phyloP scores from a whole-genome alignment of 2,888 invertebrate genomes.

The Ophonus ardosiacus region DNA sequence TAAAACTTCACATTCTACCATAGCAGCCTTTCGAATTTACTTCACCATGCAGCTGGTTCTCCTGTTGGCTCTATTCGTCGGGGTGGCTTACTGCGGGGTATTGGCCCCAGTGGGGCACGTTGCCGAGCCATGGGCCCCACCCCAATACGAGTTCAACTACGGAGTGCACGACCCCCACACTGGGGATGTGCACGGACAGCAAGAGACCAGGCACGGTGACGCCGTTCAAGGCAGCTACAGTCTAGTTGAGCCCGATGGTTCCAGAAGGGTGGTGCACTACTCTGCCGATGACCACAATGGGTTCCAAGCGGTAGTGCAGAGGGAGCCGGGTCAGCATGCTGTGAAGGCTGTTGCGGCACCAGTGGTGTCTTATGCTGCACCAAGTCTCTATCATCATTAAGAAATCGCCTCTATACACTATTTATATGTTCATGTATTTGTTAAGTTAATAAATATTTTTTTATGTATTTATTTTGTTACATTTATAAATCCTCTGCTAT shows the following conservation, averaged over 20 bases:
- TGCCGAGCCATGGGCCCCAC: conserved; percentile 72
- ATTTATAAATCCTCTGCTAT: too few species aligned
- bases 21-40: background rate
- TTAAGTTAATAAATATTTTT: too few species aligned
- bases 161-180: conserved; percentile 76
- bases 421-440: too few species aligned
- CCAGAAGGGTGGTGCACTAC: conserved; percentile 77
- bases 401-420: background rate
- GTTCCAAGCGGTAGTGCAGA: conserved; percentile 78
- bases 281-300: conserved; percentile 77
- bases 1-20: conserved; percentile 48
- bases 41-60: conserved; percentile 68
- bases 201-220: conserved; percentile 77
- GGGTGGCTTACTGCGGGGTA: conserved; percentile 74
- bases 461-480: too few species aligned
- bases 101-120: conserved; percentile 73
- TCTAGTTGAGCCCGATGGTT: conserved; percentile 77
- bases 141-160: conserved; percentile 77
- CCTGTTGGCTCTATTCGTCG: conserved; percentile 71
- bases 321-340: conserved; percentile 72
- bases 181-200: conserved; percentile 77
- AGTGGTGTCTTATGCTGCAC: conserved; percentile 48
- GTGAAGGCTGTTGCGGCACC: conserved; percentile 65
- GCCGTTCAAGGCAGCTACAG: conserved; percentile 77
- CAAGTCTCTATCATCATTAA: conserved; percentile 26